Evolutionary conservation across 2,113 vertebrate species (phyloP), one percentile per base, ranked within the genome.

Genomic region (Boulengeromyrus knoepffleri): DNA sequence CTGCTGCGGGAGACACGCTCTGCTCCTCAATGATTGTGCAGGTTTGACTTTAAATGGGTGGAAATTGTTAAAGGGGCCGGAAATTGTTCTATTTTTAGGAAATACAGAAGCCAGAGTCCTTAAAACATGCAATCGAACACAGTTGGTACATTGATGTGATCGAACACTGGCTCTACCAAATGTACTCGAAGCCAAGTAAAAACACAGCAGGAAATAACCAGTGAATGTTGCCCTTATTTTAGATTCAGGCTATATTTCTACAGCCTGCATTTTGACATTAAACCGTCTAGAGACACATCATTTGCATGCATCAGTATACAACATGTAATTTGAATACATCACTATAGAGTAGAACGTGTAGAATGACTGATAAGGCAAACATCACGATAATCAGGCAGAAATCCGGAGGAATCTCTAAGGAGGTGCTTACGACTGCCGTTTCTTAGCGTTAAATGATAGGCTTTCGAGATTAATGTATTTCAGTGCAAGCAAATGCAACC

Each of bases 261-360:
- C 84, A 86, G 24, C 31, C 86, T 53, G 49, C 5, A 39, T 53
- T 87, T 39, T 87, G 13, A 39, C 31, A 87, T 53, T 39, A 87
- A 39, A 87, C 85, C 27, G 15, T 87, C 47, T 15, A 87, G 86
- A 31, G 86, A 58, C 86, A 52, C 27, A 36, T 52, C 24, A 87
- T 53, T 85, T 87, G 86, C 52, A 87, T 87, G 50, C 50, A 87
- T 56, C 86, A 87, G 21, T 42, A 88, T 88, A 58, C 9, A 12
- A 49, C 12, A 13, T 46, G 83, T 49, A 85, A 85, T 85, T 85
- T 49, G 46, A 39, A 85, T 49, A 49, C 83, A 85, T 85, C 83
- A 47, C 19, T 52, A 87, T 87, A 53, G n/a, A 39, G 27, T 36
- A 50, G 8, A 80, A 58, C 13, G 13, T 50, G 84, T 10, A 50